phyloP scores from a whole-genome alignment of 2,888 invertebrate genomes.

The Platycheirus albimanus region DNA sequence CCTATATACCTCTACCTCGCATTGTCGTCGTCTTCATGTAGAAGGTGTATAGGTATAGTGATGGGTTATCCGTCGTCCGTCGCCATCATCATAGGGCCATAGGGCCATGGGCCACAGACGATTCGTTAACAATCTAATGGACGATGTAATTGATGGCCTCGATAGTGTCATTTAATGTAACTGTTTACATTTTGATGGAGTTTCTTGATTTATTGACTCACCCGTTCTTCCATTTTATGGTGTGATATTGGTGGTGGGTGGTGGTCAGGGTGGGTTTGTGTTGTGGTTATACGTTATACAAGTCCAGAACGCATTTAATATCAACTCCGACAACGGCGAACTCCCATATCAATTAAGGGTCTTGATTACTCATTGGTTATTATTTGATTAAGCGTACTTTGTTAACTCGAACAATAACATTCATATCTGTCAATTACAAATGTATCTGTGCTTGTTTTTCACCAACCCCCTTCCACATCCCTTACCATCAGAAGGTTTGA shows the following conservation, averaged over 20 bases:
- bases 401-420: constrained; percentile 9
- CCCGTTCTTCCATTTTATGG: not conserved
- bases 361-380: constrained; percentile 26
- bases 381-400: constrained; percentile 23
- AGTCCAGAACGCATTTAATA: constrained; percentile 1
- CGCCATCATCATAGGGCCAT: too few relatives aligned
- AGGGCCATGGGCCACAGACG: constrained; percentile 19
- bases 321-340: too few relatives aligned
- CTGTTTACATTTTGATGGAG: constrained; percentile 53
- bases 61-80: too few relatives aligned
- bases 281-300: constrained; percentile 13
- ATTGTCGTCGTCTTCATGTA: too few relatives aligned
- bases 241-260: constrained; percentile 2
- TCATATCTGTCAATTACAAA: constrained; percentile 9
- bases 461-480: not conserved
- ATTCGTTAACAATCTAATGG: constrained; percentile 65
- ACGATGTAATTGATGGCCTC: constrained; percentile 59
- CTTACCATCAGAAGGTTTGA: not conserved
- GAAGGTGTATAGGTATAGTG: too few relatives aligned
- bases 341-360: constrained; percentile 18
- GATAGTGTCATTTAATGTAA: constrained; percentile 45
- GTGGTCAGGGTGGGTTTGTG: too few relatives aligned
- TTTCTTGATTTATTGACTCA: constrained; percentile 57
- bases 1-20: not conserved
- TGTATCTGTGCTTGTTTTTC: too few relatives aligned